phyloP scores from a whole-genome alignment of 1,140 invertebrate genomes.

The Trichonephila inaurata region DNA sequence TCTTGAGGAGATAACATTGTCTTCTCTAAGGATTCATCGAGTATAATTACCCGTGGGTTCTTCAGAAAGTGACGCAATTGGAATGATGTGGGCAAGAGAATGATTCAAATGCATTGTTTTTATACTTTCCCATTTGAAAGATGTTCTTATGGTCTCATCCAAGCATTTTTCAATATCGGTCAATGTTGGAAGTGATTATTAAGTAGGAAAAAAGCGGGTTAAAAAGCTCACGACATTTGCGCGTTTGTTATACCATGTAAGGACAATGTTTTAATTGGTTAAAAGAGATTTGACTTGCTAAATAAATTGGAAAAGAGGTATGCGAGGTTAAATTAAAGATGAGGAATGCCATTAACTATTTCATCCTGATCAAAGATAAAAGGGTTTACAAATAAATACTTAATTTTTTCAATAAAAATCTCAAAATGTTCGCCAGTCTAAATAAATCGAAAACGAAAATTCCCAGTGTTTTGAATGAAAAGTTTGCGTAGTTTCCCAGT shows the following conservation, averaged over 20 bases:
- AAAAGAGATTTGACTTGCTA: no score
- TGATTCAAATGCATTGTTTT: neutral
- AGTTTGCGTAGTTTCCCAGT: no score
- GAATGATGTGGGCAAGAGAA: conserved; percentile 10
- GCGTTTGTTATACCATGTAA: neutral
- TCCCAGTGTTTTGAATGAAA: no score
- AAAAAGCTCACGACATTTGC: neutral
- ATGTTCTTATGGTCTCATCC: neutral
- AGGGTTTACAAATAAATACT: no score
- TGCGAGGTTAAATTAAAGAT: no score
- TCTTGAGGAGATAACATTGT: conserved; percentile 53
- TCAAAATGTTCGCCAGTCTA: no score
- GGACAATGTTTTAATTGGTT: neutral
- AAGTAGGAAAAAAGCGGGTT: neutral
- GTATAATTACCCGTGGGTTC: conserved; percentile 2
- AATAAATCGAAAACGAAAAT: no score
- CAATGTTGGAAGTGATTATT: neutral
- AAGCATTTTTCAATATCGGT: conserved; percentile 13
- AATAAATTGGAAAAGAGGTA: no score
- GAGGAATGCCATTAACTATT: no score
- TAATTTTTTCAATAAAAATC: no score
- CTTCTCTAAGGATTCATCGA: neutral
- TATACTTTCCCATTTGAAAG: neutral
- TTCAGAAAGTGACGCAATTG: conserved; percentile 50
- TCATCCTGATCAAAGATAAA: no score